Evolutionary conservation across 1,140 invertebrate genomes (phyloP), one percentile per base, ranked within the genome.

Genomic region (Cotesia chilonis): DNA sequence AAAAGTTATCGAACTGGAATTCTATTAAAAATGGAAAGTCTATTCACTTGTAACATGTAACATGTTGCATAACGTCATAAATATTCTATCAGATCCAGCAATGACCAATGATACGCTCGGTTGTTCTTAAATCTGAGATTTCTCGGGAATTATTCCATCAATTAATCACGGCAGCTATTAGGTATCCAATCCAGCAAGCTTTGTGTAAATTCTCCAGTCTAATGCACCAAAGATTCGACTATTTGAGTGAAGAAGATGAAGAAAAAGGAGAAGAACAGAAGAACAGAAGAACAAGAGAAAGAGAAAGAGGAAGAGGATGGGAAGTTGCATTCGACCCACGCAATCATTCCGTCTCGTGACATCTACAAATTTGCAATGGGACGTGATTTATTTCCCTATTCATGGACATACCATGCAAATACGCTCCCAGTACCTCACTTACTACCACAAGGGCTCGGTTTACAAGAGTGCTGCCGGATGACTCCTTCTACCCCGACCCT

Each of bases 321-420:
- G 47, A 37, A 37, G 38, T 51, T 61, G 51, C 59, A 71, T 72
- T 69, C 28, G 57, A 71, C 68, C 70, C 60, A 72, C 70, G 72
- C 72, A 72, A 72, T 76, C 72, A 72, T 74, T 76, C 70, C 54
- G 67, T 67, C 67, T 41, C 47, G 72, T 74, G 75, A 74, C 72
- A 76, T 74, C 72, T 74, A 74, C 75, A 76, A 76, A 76, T 76
- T 74, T 59, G 72, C 70, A 76, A 76, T 74, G 70, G 70, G 60
- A 69, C 55, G 70, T 74, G 72, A 76, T 76, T 76, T 74, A 74
- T 76, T 73, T 74, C 35, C 54, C 70, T 55, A 74, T 76, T 76
- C 75, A 72, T 59, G 70, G 70, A 65, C 75, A 70, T 69, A 68
- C 68, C 60, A 76, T 74, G 72, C 66, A 76, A 76, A 76, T 72